Base-by-base conservation (phyloP, 2,113 vertebrate species). In the Motacilla tschutschensis region DNA sequence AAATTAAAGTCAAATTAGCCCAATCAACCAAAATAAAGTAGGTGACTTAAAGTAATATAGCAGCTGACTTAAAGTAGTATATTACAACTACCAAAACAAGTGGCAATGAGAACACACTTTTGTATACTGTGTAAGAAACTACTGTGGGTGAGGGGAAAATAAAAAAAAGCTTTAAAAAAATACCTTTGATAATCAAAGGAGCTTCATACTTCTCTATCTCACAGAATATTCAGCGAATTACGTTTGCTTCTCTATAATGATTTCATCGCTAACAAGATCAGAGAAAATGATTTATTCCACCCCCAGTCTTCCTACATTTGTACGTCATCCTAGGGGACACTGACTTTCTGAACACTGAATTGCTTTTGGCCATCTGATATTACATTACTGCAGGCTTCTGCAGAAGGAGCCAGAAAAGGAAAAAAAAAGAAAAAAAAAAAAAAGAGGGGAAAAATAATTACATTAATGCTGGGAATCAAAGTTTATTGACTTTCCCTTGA, bases 401-500 rank as follows among this genome's bases (percentile, higher is more conserved):
- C 85, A 94, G 73, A 96, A 96, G 66, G 54, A 96, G 93, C 78
- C 78, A 93, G 91, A 84, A 79, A 82, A 89, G 87, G 65, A 43
- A 79, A 71, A 60, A 67, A 40, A 78, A 71, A 57, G 33, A 33
- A 33, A 67, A 43, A 79, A 71, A 60, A 67, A 40, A 78, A 71
- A 57, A 92, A 35, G 7, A 12, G 14, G 8, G 4, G 5, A 2
- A 9, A 19, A 97, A 96, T 97, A 97, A 98, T 97, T 96, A 95
- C 88, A 96, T 97, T 96, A 97, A 97, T 96, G 95, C 91, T 93
- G 70, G 60, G 85, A 98, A 97, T 97, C 96, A 96, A 96, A 97
- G 97, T 96, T 97, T 97, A 97, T 97, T 97, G 96, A 97, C 96
- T 97, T 96, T 97, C 97, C 97, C 96, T 96, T 95, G 96, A 96